Percentiles rank a stretch among this genome's conserved stretches.
Conservation (phyloP, 2,888 invertebrate species). For the Pollenia griseotomentosa region DNA sequence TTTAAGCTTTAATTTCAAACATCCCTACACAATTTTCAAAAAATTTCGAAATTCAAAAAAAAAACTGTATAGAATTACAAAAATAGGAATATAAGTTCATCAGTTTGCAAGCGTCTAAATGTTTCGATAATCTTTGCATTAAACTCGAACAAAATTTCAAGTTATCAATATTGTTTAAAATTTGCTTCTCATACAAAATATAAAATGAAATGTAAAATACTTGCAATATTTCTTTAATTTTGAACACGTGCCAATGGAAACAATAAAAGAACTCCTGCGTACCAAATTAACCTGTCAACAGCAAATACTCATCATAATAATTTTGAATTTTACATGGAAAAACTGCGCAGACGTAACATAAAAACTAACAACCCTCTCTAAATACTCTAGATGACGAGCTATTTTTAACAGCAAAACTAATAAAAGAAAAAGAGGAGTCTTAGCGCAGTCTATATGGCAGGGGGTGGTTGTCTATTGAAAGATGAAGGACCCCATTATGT, state of each 20-base stretch:
- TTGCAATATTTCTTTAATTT: slow-evolving; percentile 8
- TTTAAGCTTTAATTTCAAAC: no score
- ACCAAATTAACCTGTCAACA: slow-evolving; percentile 80
- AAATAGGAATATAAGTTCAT: no score
- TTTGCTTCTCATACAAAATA: no score
- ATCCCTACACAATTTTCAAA: no score
- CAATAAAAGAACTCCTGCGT: slow-evolving; percentile 51
- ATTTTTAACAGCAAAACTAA: slow-evolving; percentile 26
- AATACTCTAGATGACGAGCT: background rate
- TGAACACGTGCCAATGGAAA: slow-evolving; percentile 47
- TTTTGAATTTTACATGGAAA: slow-evolving; percentile 13
- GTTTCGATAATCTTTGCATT: no score
- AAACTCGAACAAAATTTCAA: no score
- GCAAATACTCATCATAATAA: slow-evolving; percentile 75
- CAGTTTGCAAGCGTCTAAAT: no score
- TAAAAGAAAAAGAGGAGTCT: background rate
- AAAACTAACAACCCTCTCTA: background rate
- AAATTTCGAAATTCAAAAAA: no score
- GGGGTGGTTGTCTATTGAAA: background rate
- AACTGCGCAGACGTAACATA: slow-evolving; percentile 61
- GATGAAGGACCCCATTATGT: background rate
- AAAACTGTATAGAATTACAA: no score
- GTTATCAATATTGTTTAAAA: no score
- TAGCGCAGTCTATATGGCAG: background rate
- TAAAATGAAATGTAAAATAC: no score